Evolutionary conservation across 2,888 invertebrate genomes (phyloP), one percentile per base, ranked within the genome.

Genomic region (Thymelicus acteon): DNA sequence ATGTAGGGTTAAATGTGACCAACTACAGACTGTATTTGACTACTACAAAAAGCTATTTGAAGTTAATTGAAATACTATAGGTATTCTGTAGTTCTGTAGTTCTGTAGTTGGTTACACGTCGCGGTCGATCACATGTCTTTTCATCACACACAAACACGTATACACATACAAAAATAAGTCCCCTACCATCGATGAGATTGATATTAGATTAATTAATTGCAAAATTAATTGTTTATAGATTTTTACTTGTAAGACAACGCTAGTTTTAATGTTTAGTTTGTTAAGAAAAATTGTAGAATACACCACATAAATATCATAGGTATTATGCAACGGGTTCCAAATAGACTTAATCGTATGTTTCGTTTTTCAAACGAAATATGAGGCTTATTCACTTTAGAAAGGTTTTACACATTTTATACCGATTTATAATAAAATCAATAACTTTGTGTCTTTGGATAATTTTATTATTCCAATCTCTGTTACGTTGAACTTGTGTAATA

Each of bases 271-370:
- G n/a, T 49, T 60, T 52, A 71, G 58, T 65, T 65, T 74, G 58
- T 67, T 67, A 73, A 61, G 65, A 47, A 66, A 68, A 48, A 57
- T 49, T 15, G 54, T 67, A 71, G 44, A 44, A 31, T 64, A 70
- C 44, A 60, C 60, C 19, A 67, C 39, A 65, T 64, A 44, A 54
- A 24, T 54, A 48, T 39, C 37, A 63, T 66, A 54, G 54, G 54
- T 57, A 47, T 58, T 54, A 63, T 15, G 44, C 69, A 72, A 75
- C 75, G 72, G 75, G 75, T 75, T 67, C 64, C 72, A 71, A 65
- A 67, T 75, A 73, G 67, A 60, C 71, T 72, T 73, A 60, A 57
- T 67, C 58, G 63, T 63, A 71, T 61, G 5, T 63, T 52, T 13
- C 5, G 37, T 57, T 37, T 37, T 31, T 8, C 8, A 57, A 8